Conservation (phyloP, 2,888 invertebrate genomes). For the Lithophane ornitopus region DNA sequence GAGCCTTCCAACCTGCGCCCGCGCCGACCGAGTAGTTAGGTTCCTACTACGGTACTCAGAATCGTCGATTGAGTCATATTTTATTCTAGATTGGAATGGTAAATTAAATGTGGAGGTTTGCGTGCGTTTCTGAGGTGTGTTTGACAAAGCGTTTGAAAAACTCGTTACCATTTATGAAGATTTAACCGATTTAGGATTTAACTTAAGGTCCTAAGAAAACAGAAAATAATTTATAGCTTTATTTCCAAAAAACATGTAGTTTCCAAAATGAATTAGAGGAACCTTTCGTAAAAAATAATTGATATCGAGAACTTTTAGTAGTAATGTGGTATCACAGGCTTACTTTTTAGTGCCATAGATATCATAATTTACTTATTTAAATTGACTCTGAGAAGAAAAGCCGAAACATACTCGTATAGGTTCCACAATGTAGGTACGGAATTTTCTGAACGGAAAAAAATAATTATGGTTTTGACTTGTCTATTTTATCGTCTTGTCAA, state of each 20-base stretch:
- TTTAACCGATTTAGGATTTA: too few relatives aligned
- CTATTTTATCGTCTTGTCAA: too few relatives aligned
- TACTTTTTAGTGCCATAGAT: too few relatives aligned
- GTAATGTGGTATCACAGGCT: not conserved
- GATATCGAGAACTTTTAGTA: not conserved
- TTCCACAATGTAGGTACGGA: not conserved
- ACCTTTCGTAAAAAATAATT: not conserved
- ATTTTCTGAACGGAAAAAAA: not conserved
- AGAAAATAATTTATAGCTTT: not conserved
- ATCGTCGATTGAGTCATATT: slow-evolving; percentile 34
- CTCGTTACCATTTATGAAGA: not conserved
- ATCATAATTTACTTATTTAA: not conserved
- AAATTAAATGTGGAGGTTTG: not conserved
- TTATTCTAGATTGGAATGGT: slow-evolving; percentile 9
- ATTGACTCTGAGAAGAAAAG: not conserved
- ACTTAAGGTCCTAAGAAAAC: not conserved
- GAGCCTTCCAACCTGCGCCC: slow-evolving; percentile 74
- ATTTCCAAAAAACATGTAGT: not conserved
- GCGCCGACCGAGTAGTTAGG: slow-evolving; percentile 36
- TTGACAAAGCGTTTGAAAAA: not conserved
- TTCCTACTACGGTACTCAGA: slow-evolving; percentile 38
- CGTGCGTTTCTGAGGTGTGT: not conserved
- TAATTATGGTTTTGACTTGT: too few relatives aligned
- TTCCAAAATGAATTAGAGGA: not conserved
- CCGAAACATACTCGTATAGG: not conserved